phyloP scores from a whole-genome alignment of 2,797 vertebrate genomes.

The Acrossocheilus wenchowensis region DNA sequence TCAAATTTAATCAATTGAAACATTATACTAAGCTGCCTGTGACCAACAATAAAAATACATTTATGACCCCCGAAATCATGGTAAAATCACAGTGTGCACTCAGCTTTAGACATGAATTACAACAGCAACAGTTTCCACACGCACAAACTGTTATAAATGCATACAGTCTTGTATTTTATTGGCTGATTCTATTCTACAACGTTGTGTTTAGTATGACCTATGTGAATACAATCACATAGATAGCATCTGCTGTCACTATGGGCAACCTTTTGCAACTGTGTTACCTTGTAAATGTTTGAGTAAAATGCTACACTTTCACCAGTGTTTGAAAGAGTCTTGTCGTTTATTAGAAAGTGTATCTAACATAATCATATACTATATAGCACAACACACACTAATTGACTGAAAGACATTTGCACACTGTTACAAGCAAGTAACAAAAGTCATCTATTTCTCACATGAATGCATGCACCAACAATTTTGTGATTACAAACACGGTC shows the following conservation, averaged over 20 bases:
- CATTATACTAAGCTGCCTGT: background rate
- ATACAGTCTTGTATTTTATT: background rate
- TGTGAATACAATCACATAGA: conserved; percentile 22
- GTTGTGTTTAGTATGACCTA: background rate
- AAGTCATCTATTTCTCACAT: background rate
- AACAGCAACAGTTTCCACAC: background rate
- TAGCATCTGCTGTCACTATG: background rate
- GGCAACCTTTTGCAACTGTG: background rate
- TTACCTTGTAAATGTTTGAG: conserved; percentile 35
- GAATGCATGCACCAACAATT: conserved; percentile 26
- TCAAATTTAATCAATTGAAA: background rate
- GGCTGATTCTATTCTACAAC: background rate
- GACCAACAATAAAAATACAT: background rate
- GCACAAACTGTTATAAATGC: background rate
- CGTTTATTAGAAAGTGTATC: conserved; percentile 16
- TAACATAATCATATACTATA: background rate
- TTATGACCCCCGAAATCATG: background rate
- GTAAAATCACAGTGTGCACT: background rate
- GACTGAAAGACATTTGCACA: background rate
- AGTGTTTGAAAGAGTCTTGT: conserved; percentile 9
- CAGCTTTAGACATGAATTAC: background rate
- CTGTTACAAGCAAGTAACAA: background rate
- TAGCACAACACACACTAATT: background rate
- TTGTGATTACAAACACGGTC: conserved; percentile 6
- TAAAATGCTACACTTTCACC: conserved; percentile 27